Base-by-base conservation (phyloP, 2,888 invertebrate species). In the Crematogaster levior region DNA sequence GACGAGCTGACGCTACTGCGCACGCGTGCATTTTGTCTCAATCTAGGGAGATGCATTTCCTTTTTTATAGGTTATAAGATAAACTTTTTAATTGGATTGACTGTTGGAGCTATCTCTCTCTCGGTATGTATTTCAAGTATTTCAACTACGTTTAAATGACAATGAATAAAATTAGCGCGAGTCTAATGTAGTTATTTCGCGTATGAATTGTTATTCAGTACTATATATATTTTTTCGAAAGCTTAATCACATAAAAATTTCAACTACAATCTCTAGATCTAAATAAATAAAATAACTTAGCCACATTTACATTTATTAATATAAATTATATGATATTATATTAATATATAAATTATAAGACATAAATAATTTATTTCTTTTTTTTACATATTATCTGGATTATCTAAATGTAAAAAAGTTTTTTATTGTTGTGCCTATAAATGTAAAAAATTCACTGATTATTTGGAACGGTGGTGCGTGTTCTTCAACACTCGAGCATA, bases 331-430 rank as follows among this genome's bases (percentile, higher is more conserved):
- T n/a, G n/a, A n/a, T n/a, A n/a, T n/a, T n/a, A n/a, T n/a, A n/a
- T n/a, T n/a, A n/a, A n/a, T n/a, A n/a, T 34, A 34, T 48, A 27
- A 34, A 61, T 58, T 72, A 43, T 60, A 12, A 73, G n/a, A n/a
- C 9, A 65, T 21, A 12, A 51, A 51, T 51, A 27, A 83, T 27
- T 61, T 51, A 12, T 61, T 27, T 24, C n/a, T 27, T 0, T 18
- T 48, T 66, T 61, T 58, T n/a, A 30, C 37, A 46, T 30, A 61
- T n/a, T 15, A 34, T 60, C 4, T 30, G 5, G 0, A 60, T 65
- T 83, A 89, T 56, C 84, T 83, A 60, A 89, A 89, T 40, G 48
- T 83, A 48, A 91, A 90, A n/a, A 91, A 27, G 53, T 84, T 80
- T 81, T 77, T 86, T 53, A 91, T 80, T 0, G 90, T 87, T 37